A percentile compares a stretch with the other conserved stretches of the same genome.
phyloP scores from a whole-genome alignment of 1,140 invertebrate species.

The Archivesica marissinica region DNA sequence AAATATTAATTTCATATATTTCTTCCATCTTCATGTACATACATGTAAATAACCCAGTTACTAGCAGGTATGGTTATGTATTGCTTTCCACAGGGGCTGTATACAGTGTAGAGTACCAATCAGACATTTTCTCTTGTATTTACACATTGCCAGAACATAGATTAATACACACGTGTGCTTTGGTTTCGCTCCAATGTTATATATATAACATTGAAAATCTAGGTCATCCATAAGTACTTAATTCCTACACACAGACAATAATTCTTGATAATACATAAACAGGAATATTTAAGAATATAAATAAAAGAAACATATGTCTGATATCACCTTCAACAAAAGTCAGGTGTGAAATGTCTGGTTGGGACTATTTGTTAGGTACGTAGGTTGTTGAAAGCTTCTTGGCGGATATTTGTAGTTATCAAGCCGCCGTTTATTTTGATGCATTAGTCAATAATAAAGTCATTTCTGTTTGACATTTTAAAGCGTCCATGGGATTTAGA shows the following conservation, averaged over 20 bases:
- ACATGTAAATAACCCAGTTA: neutral
- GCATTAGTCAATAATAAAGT: too few relatives aligned
- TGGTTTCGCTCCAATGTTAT: too few relatives aligned
- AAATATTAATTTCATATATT: conserved; percentile 4
- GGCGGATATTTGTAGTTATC: neutral
- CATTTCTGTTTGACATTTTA: neutral
- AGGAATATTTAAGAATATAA: conserved; percentile 4
- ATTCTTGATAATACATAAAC: neutral
- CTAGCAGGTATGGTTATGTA: neutral
- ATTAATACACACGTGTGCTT: neutral
- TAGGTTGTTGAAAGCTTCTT: neutral
- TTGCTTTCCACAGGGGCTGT: neutral
- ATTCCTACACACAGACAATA: neutral
- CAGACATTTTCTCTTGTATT: neutral
- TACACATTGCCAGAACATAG: neutral
- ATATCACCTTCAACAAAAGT: neutral
- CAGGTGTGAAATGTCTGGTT: conserved; percentile 30
- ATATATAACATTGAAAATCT: too few relatives aligned
- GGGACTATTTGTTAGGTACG: neutral
- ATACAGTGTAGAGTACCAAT: neutral
- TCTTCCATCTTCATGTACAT: neutral
- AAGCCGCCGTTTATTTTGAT: neutral
- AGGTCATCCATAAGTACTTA: neutral
- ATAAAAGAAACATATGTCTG: conserved; percentile 10
- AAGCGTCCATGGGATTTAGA: too few relatives aligned